Conservation (phyloP, 2,113 vertebrate genomes). For the Platysternon megacephalum region DNA sequence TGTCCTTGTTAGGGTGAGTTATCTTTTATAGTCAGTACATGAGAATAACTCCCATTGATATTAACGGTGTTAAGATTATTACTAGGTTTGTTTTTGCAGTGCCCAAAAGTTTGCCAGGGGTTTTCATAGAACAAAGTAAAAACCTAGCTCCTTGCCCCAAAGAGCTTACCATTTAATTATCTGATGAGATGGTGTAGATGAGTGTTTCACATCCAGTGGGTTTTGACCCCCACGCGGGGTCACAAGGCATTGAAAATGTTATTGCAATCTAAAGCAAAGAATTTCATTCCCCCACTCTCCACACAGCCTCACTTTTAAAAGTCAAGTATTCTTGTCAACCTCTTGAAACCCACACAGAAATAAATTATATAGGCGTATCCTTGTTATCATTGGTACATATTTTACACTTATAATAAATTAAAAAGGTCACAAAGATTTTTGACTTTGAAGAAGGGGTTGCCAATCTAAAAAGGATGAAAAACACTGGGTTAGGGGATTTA, state of each 20-base stretch:
- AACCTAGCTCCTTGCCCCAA: background rate
- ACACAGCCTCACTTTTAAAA: background rate
- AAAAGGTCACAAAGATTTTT: background rate
- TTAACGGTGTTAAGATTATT: background rate
- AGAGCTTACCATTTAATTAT: background rate
- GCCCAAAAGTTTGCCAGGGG: background rate
- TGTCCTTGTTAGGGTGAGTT: background rate
- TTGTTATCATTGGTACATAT: background rate
- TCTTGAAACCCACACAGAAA: background rate
- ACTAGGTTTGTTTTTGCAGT: background rate
- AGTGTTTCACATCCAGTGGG: background rate
- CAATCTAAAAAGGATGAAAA: background rate
- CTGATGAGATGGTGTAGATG: background rate
- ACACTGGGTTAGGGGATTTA: background rate
- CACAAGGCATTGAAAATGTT: background rate
- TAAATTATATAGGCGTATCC: background rate
- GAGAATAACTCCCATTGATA: background rate
- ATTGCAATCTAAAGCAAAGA: background rate
- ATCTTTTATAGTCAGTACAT: background rate
- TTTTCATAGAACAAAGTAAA: background rate
- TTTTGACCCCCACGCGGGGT: background rate
- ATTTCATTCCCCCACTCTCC: background rate
- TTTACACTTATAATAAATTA: background rate
- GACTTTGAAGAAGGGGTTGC: background rate
- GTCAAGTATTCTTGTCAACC: background rate